These are phyloP conservation scores for Furnarius figulus DNA, from an alignment of 2,113 vertebrate genomes.

Conservation along the genomic window DNA sequence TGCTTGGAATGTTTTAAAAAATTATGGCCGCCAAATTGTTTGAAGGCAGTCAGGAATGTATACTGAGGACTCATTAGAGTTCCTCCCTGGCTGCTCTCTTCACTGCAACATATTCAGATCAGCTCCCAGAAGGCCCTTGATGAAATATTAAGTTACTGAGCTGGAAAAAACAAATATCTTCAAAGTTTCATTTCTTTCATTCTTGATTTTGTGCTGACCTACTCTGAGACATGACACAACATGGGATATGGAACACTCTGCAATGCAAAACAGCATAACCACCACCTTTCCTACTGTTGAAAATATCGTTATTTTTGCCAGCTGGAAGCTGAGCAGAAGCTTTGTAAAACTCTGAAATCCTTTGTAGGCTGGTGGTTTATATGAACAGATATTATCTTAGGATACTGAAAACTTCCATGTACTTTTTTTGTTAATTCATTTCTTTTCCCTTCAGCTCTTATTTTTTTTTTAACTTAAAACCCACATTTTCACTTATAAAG, in stretches of 20 bases:
- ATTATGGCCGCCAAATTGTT: constrained; percentile 31
- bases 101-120: constrained; percentile 40
- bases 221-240: constrained; percentile 61
- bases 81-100: constrained; percentile 52
- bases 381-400: constrained; percentile 34
- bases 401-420: constrained; percentile 30
- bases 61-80: constrained; percentile 43
- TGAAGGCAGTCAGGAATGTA: constrained; percentile 64
- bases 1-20: constrained; percentile 59
- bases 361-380: constrained; percentile 48
- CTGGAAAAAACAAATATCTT: constrained; percentile 66
- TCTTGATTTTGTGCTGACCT: constrained; percentile 61
- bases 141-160: constrained; percentile 62
- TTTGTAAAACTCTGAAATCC: constrained; percentile 9
- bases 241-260: constrained; percentile 38
- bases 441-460: not conserved
- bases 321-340: constrained; percentile 48
- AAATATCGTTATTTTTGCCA: constrained; percentile 22
- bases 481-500: not conserved
- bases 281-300: constrained; percentile 46
- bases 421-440: not conserved
- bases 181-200: constrained; percentile 62
- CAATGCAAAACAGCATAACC: constrained; percentile 48
- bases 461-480: not conserved
- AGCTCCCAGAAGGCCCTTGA: constrained; percentile 39